Evolutionary conservation across 2,113 vertebrate genomes (phyloP).

Genomic region (Upupa epops): DNA sequence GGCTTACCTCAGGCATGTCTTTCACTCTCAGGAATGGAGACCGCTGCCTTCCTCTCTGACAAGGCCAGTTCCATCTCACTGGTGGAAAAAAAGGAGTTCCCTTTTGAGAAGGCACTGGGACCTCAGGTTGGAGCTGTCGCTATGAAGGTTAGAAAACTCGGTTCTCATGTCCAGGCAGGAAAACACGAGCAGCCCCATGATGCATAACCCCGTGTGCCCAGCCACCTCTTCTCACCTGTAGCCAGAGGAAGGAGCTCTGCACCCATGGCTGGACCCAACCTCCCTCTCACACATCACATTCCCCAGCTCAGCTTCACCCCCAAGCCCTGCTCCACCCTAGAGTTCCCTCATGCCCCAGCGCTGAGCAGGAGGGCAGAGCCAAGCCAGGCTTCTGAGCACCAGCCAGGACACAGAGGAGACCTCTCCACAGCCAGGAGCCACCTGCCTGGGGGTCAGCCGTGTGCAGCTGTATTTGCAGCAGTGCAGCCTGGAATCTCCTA

Average conservation of each 20-base stretch:
- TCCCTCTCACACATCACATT: rapidly evolving
- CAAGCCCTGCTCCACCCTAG: not conserved
- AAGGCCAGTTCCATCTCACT: conserved; percentile 78
- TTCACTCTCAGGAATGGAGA: conserved; percentile 83
- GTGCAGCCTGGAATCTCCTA: conserved; percentile 37
- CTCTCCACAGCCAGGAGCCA: conserved; percentile 3
- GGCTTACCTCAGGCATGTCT: not conserved
- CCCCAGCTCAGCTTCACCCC: not conserved
- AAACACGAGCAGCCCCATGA: not conserved
- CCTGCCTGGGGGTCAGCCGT: not conserved
- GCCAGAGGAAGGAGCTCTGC: not conserved
- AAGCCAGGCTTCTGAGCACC: not conserved
- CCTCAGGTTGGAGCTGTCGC: conserved; percentile 77
- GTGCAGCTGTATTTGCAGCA: conserved; percentile 1
- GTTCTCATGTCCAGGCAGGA: not conserved
- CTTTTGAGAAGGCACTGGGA: conserved; percentile 78
- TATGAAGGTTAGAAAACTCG: conserved; percentile 77
- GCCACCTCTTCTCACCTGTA: not conserved
- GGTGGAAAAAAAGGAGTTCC: conserved; percentile 75
- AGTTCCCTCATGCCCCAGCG: not conserved
- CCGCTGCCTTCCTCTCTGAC: conserved; percentile 81
- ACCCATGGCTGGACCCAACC: not conserved
- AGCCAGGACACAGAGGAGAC: not conserved
- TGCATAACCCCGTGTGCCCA: not conserved
- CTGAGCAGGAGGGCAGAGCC: not conserved